Evolutionary conservation across 2,888 invertebrate species (phyloP).

Genomic region (Podotricha telesiphe): DNA sequence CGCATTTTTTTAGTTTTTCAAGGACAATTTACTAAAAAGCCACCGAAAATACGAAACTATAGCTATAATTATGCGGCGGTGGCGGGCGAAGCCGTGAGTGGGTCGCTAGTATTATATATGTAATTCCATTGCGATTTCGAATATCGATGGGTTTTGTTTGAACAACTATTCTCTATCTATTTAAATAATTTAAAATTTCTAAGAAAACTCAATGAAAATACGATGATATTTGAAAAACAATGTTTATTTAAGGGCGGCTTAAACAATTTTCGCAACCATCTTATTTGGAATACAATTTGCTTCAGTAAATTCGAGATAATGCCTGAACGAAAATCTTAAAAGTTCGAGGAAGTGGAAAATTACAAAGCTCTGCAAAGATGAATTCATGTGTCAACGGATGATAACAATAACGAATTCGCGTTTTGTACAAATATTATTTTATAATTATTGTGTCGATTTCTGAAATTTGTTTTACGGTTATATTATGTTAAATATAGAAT

Average conservation of each 20-base stretch:
- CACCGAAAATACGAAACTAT: no score
- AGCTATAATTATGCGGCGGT: no score
- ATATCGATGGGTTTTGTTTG: no score
- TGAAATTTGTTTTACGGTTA: neutral
- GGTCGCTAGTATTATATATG: no score
- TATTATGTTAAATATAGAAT: no score
- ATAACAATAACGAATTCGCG: slow-evolving; percentile 21
- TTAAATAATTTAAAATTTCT: no score
- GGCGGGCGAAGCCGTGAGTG: no score
- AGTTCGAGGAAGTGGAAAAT: slow-evolving; percentile 42
- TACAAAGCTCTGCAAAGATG: slow-evolving; percentile 33
- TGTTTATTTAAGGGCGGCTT: slow-evolving; percentile 16
- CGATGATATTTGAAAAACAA: slow-evolving; percentile 5
- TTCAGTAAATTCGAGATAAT: slow-evolving; percentile 35
- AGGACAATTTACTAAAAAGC: no score
- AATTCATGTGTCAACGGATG: slow-evolving; percentile 33
- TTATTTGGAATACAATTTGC: slow-evolving; percentile 27
- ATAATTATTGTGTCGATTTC: neutral
- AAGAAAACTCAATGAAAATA: neutral
- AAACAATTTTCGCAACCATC: neutral
- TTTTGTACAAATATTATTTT: neutral
- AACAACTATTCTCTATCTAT: no score
- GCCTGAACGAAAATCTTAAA: slow-evolving; percentile 36
- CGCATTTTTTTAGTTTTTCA: no score
- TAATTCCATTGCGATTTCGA: no score